Percentiles rank a stretch among this genome's conserved stretches.
phyloP scores from a whole-genome alignment of 2,888 invertebrate species.

The Drosophila hamatofila region DNA sequence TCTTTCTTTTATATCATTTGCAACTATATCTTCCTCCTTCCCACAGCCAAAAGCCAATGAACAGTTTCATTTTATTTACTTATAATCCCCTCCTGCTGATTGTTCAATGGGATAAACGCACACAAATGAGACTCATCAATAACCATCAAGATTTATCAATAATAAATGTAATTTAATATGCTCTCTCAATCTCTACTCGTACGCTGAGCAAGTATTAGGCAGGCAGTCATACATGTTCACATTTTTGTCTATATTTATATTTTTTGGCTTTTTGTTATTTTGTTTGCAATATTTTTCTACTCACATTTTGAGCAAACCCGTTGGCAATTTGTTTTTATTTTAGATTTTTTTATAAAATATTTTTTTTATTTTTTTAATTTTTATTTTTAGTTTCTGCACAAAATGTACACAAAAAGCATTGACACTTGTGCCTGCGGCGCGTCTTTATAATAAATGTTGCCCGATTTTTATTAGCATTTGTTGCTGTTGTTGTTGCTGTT shows the following conservation, averaged over 20 bases:
- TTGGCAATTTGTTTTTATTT: slow-evolving; percentile 28
- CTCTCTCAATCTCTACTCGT: too few species aligned
- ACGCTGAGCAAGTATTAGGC: not conserved
- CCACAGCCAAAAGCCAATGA: not conserved
- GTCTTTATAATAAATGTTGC: slow-evolving; percentile 59
- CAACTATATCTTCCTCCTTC: not conserved
- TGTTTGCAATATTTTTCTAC: slow-evolving; percentile 30
- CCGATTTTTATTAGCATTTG: slow-evolving; percentile 24
- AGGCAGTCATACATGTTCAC: not conserved
- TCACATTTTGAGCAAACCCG: slow-evolving; percentile 49
- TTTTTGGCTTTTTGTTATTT: not conserved
- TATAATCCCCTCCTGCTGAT: not conserved
- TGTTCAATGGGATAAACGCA: not conserved
- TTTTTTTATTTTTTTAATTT: slow-evolving; percentile 10
- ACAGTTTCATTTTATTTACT: not conserved
- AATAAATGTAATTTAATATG: not conserved
- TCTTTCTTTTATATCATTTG: not conserved
- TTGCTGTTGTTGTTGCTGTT: slow-evolving; percentile 28
- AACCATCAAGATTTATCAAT: not conserved
- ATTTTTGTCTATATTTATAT: not conserved
- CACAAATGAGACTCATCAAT: not conserved
- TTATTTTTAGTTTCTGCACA: slow-evolving; percentile 39
- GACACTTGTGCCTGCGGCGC: slow-evolving; percentile 73
- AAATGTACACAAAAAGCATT: slow-evolving; percentile 70
- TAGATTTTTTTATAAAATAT: not conserved